Conservation (phyloP, 2,888 invertebrate species). For the Xylocampa areola region DNA sequence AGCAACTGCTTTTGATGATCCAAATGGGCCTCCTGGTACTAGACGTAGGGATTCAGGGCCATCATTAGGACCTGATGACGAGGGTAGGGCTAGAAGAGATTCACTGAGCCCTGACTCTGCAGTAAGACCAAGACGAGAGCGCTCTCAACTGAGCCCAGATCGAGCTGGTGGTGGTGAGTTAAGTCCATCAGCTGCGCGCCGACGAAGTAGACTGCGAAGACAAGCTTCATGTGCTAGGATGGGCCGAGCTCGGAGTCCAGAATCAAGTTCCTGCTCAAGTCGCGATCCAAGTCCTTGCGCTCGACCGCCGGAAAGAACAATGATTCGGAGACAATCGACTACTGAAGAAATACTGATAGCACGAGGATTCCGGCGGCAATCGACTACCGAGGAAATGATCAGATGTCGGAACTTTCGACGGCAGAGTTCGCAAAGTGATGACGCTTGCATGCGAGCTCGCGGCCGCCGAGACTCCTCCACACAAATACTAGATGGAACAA, state of each 20-base stretch:
- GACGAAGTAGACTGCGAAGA: constrained; percentile 92
- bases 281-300: constrained; percentile 95
- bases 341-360: constrained; percentile 97
- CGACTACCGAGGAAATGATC: constrained; percentile 98
- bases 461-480: constrained; percentile 96
- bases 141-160: constrained; percentile 94
- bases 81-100: constrained; percentile 94
- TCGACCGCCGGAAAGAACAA: constrained; percentile 91
- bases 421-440: constrained; percentile 97
- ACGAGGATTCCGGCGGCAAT: constrained; percentile 96
- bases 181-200: constrained; percentile 93
- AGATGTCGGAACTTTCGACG: constrained; percentile 97
- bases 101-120: constrained; percentile 97
- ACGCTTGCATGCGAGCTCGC: constrained; percentile 91
- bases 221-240: constrained; percentile 94
- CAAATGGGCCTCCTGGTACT: constrained; percentile 92
- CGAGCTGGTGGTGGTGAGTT: constrained; percentile 94
- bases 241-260: constrained; percentile 91
- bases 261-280: constrained; percentile 94
- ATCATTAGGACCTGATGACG: constrained; percentile 95
- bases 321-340: constrained; percentile 96
- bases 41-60: constrained; percentile 95
- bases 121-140: constrained; percentile 93
- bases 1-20: constrained; percentile 97
- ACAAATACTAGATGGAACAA: constrained; percentile 97